These are phyloP conservation scores for Indri indri DNA, from an alignment of 2,113 vertebrate species.

Conservation along the genomic window DNA sequence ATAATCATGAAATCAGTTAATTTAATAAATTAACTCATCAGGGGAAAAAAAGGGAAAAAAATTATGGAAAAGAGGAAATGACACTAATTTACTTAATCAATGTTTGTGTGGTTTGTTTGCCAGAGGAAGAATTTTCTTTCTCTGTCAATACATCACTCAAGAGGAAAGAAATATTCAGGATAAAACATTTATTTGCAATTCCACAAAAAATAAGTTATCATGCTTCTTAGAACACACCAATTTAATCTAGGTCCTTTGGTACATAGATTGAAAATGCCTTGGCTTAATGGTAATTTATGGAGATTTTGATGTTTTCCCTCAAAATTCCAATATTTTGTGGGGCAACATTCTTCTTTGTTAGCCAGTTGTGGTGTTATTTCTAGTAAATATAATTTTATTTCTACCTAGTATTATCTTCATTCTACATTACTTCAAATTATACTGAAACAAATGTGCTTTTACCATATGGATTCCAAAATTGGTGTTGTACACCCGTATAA, in stretches of 20 bases:
- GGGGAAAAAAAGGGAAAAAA: background rate
- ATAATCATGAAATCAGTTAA: background rate
- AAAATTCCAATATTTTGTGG: slow-evolving; percentile 14
- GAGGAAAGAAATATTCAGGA: slow-evolving; percentile 18
- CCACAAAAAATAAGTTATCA: slow-evolving; percentile 11
- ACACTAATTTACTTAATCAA: background rate
- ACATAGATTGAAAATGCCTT: background rate
- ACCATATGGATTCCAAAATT: slow-evolving; percentile 50
- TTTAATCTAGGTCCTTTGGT: slow-evolving; percentile 19
- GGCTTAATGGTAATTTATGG: background rate
- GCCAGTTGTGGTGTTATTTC: slow-evolving; percentile 36
- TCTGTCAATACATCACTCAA: background rate
- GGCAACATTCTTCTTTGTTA: slow-evolving; percentile 10
- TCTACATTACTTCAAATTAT: slow-evolving; percentile 53
- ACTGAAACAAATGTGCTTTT: slow-evolving; percentile 69
- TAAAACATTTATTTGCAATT: slow-evolving; percentile 9
- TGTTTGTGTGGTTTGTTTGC: slow-evolving; percentile 27
- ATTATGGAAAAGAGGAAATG: slow-evolving; percentile 40
- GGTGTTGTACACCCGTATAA: slow-evolving; percentile 43
- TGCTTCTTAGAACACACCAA: slow-evolving; percentile 35
- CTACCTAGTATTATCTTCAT: slow-evolving; percentile 15
- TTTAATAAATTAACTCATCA: background rate
- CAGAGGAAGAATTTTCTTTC: slow-evolving; percentile 37
- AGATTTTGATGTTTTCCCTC: slow-evolving; percentile 38
- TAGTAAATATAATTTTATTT: slow-evolving; percentile 58